Evolutionary conservation across 2,113 vertebrate genomes (phyloP).

Genomic region (Montifringilla adamsi): DNA sequence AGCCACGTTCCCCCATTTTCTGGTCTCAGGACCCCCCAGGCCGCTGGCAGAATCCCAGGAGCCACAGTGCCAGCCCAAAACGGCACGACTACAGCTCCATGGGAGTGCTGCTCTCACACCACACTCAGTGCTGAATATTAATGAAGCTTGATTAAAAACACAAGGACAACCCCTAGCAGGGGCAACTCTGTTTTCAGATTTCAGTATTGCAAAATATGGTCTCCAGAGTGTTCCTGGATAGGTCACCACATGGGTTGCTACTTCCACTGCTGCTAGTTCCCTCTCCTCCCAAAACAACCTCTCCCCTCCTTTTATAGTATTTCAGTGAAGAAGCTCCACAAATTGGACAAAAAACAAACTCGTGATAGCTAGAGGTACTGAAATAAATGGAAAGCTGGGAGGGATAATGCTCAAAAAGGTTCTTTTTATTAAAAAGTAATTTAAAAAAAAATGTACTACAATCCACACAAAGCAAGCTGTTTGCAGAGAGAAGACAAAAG

Average conservation of each 20-base stretch:
- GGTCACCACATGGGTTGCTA: not conserved
- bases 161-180: not conserved
- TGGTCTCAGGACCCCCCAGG: not conserved
- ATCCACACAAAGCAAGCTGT: not conserved
- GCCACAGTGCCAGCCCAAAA: not conserved
- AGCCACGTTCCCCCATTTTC: not conserved
- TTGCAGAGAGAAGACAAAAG: not conserved
- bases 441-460: not conserved
- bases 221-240: not conserved
- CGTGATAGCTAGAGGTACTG: not conserved
- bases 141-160: not conserved
- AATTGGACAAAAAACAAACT: not conserved
- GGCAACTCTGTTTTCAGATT: not conserved
- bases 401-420: not conserved
- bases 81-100: accelerated
- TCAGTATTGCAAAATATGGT: not conserved
- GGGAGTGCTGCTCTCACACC: not conserved
- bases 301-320: not conserved
- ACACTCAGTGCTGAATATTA: not conserved
- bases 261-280: not conserved
- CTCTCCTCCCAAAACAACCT: not conserved
- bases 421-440: not conserved
- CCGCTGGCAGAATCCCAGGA: not conserved
- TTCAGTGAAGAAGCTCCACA: not conserved
- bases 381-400: not conserved